Evolutionary conservation across 2,888 invertebrate genomes (phyloP).

Genomic region (Ernsta delagoae): DNA sequence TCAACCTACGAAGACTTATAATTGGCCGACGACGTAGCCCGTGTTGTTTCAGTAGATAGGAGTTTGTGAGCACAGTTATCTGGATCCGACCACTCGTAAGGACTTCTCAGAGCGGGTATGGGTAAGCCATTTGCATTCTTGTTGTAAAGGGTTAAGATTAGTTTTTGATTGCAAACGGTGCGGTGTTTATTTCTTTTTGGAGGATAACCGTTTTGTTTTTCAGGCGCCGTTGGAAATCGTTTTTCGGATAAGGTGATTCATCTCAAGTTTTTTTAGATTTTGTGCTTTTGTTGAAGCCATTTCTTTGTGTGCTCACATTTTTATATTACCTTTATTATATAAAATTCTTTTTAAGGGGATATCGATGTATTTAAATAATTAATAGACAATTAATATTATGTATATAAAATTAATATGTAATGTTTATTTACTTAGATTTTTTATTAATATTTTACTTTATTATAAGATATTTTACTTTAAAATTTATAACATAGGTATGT

Average conservation of each 20-base stretch:
- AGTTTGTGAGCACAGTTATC: slow-evolving; percentile 12
- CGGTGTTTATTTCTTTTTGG: slow-evolving; percentile 40
- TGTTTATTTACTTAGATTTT: no score
- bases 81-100: slow-evolving; percentile 4
- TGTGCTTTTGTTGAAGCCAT: slow-evolving; percentile 44
- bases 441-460: no score
- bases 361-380: no score
- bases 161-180: slow-evolving; percentile 46
- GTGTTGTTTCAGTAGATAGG: slow-evolving; percentile 19
- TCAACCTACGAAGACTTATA: slow-evolving; percentile 54
- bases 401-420: no score
- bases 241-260: slow-evolving; percentile 59
- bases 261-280: slow-evolving; percentile 51
- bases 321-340: not conserved
- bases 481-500: no score
- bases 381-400: no score
- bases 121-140: slow-evolving; percentile 51
- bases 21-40: slow-evolving; percentile 48
- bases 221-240: slow-evolving; percentile 55
- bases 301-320: not conserved
- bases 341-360: no score
- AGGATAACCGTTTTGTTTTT: slow-evolving; percentile 36
- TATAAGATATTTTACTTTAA: no score
- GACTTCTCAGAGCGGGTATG: slow-evolving; percentile 17
- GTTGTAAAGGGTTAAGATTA: slow-evolving; percentile 47